These are phyloP conservation scores for Herpailurus yagouaroundi DNA, from an alignment of 2,113 vertebrate species.

Conservation along the genomic window DNA sequence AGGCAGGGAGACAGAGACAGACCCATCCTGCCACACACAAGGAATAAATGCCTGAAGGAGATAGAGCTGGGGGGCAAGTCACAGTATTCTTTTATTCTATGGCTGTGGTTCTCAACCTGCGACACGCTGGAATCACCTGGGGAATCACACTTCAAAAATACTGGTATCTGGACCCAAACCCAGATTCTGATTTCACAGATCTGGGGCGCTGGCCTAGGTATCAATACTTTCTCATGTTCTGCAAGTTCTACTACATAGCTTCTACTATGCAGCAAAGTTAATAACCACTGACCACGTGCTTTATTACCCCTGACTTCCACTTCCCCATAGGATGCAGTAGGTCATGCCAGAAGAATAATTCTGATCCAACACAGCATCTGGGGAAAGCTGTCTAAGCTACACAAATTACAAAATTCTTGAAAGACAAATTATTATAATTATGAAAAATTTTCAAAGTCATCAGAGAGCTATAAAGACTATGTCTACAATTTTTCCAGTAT, in stretches of 20 bases:
- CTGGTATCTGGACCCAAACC: not conserved
- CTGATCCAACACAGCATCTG: not conserved
- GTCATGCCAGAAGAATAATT: slow-evolving; percentile 30
- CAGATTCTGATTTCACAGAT: slow-evolving; percentile 24
- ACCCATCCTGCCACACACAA: not conserved
- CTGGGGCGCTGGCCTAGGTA: not conserved
- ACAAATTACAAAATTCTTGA: not conserved
- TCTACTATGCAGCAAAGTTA: slow-evolving; percentile 2
- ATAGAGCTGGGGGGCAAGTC: not conserved
- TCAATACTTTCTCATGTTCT: not conserved
- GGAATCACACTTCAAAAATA: not conserved
- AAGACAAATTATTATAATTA: not conserved
- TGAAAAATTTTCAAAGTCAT: not conserved
- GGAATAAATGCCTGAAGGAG: not conserved
- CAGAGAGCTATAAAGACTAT: not conserved
- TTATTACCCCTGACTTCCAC: not conserved
- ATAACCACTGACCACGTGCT: not conserved
- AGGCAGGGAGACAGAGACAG: not conserved
- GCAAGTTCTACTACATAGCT: not conserved
- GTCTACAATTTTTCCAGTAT: not conserved
- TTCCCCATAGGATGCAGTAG: not conserved
- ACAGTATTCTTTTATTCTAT: not conserved
- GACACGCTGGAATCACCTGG: not conserved
- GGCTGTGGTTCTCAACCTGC: not conserved
- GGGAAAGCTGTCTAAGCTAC: not conserved